These are phyloP conservation scores for Cisticola juncidis DNA, from an alignment of 2,113 vertebrate species.

Conservation along the genomic window DNA sequence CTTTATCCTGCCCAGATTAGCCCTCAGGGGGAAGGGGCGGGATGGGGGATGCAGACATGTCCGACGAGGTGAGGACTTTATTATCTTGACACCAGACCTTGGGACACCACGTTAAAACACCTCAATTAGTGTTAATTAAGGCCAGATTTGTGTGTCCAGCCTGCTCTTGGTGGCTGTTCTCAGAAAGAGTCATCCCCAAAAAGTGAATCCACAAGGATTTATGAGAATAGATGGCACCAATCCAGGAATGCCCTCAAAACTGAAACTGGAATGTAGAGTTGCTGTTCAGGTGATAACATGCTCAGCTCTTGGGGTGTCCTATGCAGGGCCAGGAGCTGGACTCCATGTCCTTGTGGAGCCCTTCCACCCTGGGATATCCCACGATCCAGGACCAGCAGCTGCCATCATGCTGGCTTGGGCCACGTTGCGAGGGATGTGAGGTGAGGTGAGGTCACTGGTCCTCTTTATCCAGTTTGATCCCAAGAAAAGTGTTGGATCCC, in stretches of 20 bases:
- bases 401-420: not conserved
- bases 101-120: not conserved
- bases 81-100: not conserved
- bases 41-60: not conserved
- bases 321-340: not conserved
- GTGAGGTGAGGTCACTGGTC: not conserved
- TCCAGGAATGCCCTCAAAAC: not conserved
- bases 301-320: not conserved
- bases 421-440: fast-evolving
- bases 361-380: not conserved
- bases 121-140: not conserved
- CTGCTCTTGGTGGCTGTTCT: not conserved
- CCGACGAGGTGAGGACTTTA: constrained; percentile 15
- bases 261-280: fast-evolving
- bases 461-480: not conserved
- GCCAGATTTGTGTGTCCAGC: not conserved
- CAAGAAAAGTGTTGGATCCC: not conserved
- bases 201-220: not conserved
- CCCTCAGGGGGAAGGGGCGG: not conserved
- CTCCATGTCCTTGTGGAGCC: not conserved
- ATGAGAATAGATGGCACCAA: not conserved
- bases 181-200: not conserved
- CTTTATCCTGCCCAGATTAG: constrained; percentile 30
- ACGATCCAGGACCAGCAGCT: not conserved
- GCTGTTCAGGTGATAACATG: fast-evolving